phyloP scores from a whole-genome alignment of 2,888 invertebrate species.

The Cheilosia scutellata region DNA sequence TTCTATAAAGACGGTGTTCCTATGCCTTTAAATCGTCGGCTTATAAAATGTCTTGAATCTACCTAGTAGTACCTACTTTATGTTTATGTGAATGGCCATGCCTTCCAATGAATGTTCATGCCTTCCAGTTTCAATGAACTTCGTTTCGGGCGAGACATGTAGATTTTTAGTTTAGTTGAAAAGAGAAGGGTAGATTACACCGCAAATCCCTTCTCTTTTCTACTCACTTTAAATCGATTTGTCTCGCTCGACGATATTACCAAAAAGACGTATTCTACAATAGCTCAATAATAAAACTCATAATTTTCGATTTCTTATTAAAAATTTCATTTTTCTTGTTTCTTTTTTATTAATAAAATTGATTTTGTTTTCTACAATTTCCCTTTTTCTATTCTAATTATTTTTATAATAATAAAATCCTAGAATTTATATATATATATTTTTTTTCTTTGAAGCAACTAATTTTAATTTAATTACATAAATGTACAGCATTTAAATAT shows the following conservation, averaged over 20 bases:
- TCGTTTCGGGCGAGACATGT: too few relatives aligned
- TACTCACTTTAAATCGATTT: too few relatives aligned
- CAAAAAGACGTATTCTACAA: not conserved
- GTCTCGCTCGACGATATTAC: not conserved
- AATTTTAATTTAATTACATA: constrained; percentile 63
- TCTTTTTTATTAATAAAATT: constrained; percentile 67
- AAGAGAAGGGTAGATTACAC: too few relatives aligned
- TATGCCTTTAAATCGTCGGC: too few relatives aligned
- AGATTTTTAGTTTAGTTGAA: too few relatives aligned
- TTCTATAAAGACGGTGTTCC: too few relatives aligned
- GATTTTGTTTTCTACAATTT: constrained; percentile 61
- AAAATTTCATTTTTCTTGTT: constrained; percentile 56
- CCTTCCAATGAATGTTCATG: too few relatives aligned
- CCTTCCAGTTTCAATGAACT: too few relatives aligned
- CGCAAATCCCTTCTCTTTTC: too few relatives aligned
- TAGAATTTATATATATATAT: constrained; percentile 47
- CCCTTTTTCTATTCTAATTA: constrained; percentile 57
- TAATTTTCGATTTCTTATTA: constrained; percentile 51
- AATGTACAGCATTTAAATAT: constrained; percentile 64
- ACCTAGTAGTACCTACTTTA: too few relatives aligned
- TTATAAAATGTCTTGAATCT: too few relatives aligned
- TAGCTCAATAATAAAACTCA: not conserved
- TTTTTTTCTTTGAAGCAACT: constrained; percentile 62
- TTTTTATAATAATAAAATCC: constrained; percentile 68
- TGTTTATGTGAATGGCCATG: too few relatives aligned